Evolutionary conservation across 1,140 invertebrate species (phyloP), one percentile per base, ranked within the genome.

Genomic region (Chlorops oryzae): DNA sequence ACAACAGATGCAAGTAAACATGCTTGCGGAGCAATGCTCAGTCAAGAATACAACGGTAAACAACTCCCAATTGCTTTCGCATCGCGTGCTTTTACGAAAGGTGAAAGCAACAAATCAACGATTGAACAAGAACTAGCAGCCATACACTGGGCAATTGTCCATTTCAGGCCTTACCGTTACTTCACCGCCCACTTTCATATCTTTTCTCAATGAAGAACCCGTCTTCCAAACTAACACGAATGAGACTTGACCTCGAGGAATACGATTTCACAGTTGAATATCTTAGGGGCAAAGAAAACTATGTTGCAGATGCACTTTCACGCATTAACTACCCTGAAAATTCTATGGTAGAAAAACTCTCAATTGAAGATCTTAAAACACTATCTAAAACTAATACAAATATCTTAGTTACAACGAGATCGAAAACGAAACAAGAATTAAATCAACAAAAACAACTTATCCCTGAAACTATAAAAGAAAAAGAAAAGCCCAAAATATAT

Each of bases 81-180:
- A 2, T 52, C 39, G 3, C 38, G 59, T 22, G 59, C 59, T 3
- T 44, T 69, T 13, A n/a, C n/a, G n/a, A n/a, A n/a, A n/a, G n/a
- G n/a, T n/a, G 63, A 63, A 56, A 40, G 15, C 39, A 59, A 56
- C 50, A 65, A 65, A 50, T 50, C 52, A 2, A 61, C 62, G 2
- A 66, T 56, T 10, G 65, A 72, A 54, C 58, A 61, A 32, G 63
- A 71, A 59, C 42, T 65, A 5, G 35, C 71, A 25, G 68, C 59
- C 10, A 62, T 67, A 7, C 58, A 78, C n/a, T 70, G 62, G 63
- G 69, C 70, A 2, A 59, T 74, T 5, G 63, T 73, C 50, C 54
- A 74, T 49, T 77, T 75, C 40, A 35, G 64, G n/a, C 64, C 63
- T 7, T 70, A 72, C 55, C 24, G 71, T n/a, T 63, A 56, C 34